These are phyloP conservation scores for Amblyteles armatorius DNA, from an alignment of 2,888 invertebrate species.

Conservation along the genomic window DNA sequence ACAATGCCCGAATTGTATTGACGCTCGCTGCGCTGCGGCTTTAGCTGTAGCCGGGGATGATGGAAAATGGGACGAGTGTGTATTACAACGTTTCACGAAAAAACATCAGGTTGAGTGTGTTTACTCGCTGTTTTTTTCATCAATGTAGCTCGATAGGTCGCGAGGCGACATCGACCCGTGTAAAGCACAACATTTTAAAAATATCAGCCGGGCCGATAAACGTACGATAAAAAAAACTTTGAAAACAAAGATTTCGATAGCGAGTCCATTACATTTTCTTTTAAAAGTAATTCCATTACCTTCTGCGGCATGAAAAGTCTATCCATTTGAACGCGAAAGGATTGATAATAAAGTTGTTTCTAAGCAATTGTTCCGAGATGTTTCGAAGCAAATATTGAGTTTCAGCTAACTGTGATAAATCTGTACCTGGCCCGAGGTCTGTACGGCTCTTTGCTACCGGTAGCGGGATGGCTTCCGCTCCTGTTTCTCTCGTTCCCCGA, in stretches of 20 bases:
- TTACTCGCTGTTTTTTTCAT: conserved; percentile 7
- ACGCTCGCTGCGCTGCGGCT: conserved; percentile 22
- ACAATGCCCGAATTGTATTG: conserved; percentile 39
- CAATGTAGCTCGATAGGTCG: background rate
- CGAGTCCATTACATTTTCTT: too few relatives aligned
- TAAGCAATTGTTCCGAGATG: background rate
- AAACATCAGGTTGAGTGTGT: background rate
- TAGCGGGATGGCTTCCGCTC: conserved; percentile 26
- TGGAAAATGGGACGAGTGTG: conserved; percentile 20
- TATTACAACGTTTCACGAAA: conserved; percentile 6
- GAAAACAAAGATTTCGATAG: too few relatives aligned
- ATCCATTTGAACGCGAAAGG: too few relatives aligned
- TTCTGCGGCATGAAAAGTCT: too few relatives aligned
- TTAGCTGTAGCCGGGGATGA: background rate
- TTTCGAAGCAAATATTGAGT: conserved; percentile 18
- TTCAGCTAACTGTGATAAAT: conserved; percentile 13
- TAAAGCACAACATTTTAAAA: background rate
- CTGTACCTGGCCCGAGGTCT: conserved; percentile 20
- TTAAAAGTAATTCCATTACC: too few relatives aligned
- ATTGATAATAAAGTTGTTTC: too few relatives aligned
- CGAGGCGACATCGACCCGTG: background rate
- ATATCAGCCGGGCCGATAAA: background rate
- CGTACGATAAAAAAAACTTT: too few relatives aligned
- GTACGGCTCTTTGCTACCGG: conserved; percentile 14
- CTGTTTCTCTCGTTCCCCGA: conserved; percentile 16